Base-by-base conservation (phyloP, 2,113 vertebrate genomes). In the Vulpes lagopus region DNA sequence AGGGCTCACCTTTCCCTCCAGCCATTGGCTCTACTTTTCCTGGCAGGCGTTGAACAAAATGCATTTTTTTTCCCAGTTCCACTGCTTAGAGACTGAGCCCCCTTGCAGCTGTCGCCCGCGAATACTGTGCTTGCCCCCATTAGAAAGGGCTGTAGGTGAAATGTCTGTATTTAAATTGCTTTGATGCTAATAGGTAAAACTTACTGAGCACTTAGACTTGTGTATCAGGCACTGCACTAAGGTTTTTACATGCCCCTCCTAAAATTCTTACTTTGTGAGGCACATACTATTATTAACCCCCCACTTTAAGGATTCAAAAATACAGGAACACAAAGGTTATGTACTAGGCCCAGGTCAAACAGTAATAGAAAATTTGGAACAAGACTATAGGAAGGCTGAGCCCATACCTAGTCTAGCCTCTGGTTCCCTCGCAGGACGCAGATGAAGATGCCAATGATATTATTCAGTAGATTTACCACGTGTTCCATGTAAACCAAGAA, bases 291-390 rank as follows among this genome's bases (percentile, higher is more conserved):
- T 78, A 51, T 62, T 82, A 69, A 85, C 9, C 11, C 51, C 74
- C 74, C 65, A 49, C 49, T 81, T 94, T 60, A 85, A 59, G 80
- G 35, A 76, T 59, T 84, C 60, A 67, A 67, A 96, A 81, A 57
- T 80, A 65, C 0, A 80, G 60, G 32, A 16, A 84, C 0, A 5
- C n/a, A 89, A 83, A 80, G 51, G n/a, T 51, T 30, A 65, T 94
- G n/a, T 84, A 85, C 71, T 81, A 78, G 76, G 38, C 49, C 87
- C 20, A 49, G 38, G 64, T 94, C 60, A 89, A 35, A 79, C 91
- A 57, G 59, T 12, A 65, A 78, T 20, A 57, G 90, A 57, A 76
- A 96, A 71, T 86, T 55, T 85, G 71, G 65, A 86, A 23, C 67
- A 32, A 67, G 12, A 23, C 25, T 78, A 9, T 12, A 32, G n/a